Conservation (phyloP, 2,888 invertebrate species). For the Coleophora deauratella region DNA sequence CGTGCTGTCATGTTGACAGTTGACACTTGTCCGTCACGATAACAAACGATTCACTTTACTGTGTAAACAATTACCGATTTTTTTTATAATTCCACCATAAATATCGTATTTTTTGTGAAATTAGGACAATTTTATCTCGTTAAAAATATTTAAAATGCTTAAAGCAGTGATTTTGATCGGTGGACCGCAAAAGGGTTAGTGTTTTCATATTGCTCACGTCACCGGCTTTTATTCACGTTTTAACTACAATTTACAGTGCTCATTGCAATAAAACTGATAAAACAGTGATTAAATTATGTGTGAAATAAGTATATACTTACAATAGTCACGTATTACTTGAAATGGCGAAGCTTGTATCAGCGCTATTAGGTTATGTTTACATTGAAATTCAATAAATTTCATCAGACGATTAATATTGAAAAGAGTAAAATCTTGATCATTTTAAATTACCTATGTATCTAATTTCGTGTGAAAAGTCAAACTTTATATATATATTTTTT, state of each 20-base stretch:
- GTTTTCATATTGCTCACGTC: constrained; percentile 23
- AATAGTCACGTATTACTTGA: neutral
- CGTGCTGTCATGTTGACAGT: no score
- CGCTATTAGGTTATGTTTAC: constrained; percentile 2
- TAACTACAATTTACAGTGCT: neutral
- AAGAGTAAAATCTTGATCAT: no score
- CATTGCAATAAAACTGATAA: neutral
- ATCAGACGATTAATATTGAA: neutral
- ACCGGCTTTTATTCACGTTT: constrained; percentile 28
- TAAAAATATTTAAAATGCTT: constrained; percentile 61
- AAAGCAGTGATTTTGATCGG: constrained; percentile 95
- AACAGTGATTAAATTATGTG: constrained; percentile 1
- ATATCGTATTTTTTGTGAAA: no score
- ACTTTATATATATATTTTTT: no score
- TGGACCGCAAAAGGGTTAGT: constrained; percentile 92
- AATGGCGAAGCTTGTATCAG: neutral
- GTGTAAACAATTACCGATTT: no score
- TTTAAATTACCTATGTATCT: no score
- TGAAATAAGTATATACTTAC: neutral
- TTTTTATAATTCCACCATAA: no score
- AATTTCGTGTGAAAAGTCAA: no score
- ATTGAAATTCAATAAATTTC: neutral
- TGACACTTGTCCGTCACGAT: no score
- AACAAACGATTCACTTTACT: no score
- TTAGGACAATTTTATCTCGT: no score